Conservation (phyloP, 1,140 invertebrate genomes). For the Trichoplusia ni region DNA sequence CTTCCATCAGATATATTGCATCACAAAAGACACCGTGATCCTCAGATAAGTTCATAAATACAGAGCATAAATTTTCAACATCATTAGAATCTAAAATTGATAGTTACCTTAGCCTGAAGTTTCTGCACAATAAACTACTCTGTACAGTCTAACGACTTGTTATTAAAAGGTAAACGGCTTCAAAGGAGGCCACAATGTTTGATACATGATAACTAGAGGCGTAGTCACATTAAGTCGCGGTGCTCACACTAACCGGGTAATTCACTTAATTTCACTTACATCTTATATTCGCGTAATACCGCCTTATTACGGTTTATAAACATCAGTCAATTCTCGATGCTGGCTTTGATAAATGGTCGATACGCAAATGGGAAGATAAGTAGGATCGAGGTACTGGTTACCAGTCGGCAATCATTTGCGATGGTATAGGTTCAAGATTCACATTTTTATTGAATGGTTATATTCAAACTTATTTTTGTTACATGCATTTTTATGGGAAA, state of each 20-base stretch:
- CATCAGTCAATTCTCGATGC: conserved; percentile 49
- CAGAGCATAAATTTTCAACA: no score
- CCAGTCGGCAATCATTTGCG: no score
- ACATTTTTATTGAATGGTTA: no score
- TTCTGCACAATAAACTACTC: conserved; percentile 49
- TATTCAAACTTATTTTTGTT: no score
- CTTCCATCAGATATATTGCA: no score
- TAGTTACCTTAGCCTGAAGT: not conserved
- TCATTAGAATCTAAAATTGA: not conserved
- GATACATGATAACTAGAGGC: conserved; percentile 78
- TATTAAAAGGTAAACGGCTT: conserved; percentile 73
- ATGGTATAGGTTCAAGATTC: no score
- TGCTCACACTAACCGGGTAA: conserved; percentile 51
- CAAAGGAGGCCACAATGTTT: conserved; percentile 57
- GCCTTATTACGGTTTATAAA: conserved; percentile 57
- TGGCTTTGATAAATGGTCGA: conserved; percentile 46
- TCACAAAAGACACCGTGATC: no score
- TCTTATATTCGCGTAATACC: conserved; percentile 54
- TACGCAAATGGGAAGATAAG: conserved; percentile 29
- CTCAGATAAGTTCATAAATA: no score
- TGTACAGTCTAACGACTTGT: conserved; percentile 61
- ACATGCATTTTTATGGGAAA: no score
- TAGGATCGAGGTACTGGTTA: no score
- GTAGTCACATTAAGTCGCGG: conserved; percentile 66
- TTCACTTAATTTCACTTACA: conserved; percentile 74